These are phyloP conservation scores for Trachelus stipa DNA, from an alignment of 2,888 invertebrate species.

Conservation along the genomic window DNA sequence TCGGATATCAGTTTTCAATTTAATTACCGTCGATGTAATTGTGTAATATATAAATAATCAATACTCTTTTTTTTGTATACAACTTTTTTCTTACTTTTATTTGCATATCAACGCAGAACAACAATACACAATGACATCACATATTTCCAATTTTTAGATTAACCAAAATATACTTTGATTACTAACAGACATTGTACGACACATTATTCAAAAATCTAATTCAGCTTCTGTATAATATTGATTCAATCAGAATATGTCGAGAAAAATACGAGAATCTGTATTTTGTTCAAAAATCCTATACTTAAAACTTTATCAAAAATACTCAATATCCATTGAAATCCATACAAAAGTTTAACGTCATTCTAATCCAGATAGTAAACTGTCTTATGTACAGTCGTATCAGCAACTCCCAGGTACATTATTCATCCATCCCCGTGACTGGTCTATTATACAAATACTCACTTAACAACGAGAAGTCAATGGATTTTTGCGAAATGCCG, in stretches of 20 bases:
- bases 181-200: no score
- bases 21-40: no score
- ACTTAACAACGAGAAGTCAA: background rate
- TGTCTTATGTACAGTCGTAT: background rate
- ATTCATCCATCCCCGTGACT: background rate
- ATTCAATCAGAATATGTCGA: no score
- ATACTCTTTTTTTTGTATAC: no score
- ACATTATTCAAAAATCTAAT: no score
- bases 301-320: background rate
- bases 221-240: no score
- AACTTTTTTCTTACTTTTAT: no score
- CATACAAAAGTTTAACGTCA: background rate
- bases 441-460: background rate
- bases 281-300: background rate
- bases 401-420: background rate
- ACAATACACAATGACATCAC: background rate
- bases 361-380: background rate
- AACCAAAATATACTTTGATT: no score
- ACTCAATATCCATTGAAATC: no score
- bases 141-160: background rate
- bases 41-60: no score
- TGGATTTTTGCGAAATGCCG: background rate
- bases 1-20: background rate
- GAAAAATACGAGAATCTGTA: no score
- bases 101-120: no score